Conservation (phyloP, 2,888 invertebrate species). For the Dyspetes luteomarginatus region DNA sequence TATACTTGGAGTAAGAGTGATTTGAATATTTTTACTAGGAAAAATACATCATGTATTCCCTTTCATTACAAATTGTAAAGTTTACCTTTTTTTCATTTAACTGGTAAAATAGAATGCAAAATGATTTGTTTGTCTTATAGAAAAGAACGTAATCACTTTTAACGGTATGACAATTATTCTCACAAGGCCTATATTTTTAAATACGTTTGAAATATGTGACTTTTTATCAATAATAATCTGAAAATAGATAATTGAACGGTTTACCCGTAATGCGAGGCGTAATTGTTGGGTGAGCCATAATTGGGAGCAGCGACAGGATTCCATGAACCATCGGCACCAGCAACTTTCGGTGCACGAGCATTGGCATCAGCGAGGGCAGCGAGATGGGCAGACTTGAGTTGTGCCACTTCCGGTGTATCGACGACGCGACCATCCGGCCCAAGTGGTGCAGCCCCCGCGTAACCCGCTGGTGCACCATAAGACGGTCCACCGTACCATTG, state of each 20-base stretch:
- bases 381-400: slow-evolving; percentile 79
- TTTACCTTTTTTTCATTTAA: too few species aligned
- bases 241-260: not conserved
- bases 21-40: too few species aligned
- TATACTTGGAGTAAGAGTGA: too few species aligned
- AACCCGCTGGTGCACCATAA: slow-evolving; percentile 68
- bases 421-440: slow-evolving; percentile 80
- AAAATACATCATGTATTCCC: too few species aligned
- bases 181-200: too few species aligned
- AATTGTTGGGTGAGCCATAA: slow-evolving; percentile 74
- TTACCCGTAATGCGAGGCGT: slow-evolving; percentile 60
- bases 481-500: slow-evolving; percentile 76
- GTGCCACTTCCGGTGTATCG: slow-evolving; percentile 81
- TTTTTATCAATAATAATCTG: not conserved
- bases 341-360: slow-evolving; percentile 78
- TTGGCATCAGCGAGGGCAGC: slow-evolving; percentile 80
- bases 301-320: slow-evolving; percentile 67
- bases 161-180: too few species aligned
- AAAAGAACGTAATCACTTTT: too few species aligned
- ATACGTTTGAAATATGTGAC: too few species aligned
- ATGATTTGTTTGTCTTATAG: too few species aligned
- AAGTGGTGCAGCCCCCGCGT: slow-evolving; percentile 74
- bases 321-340: slow-evolving; percentile 70
- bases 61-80: too few species aligned
- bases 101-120: too few species aligned